Evolutionary conservation across 2,797 vertebrate species (phyloP).

Genomic region (Spinus olivaceus): DNA sequence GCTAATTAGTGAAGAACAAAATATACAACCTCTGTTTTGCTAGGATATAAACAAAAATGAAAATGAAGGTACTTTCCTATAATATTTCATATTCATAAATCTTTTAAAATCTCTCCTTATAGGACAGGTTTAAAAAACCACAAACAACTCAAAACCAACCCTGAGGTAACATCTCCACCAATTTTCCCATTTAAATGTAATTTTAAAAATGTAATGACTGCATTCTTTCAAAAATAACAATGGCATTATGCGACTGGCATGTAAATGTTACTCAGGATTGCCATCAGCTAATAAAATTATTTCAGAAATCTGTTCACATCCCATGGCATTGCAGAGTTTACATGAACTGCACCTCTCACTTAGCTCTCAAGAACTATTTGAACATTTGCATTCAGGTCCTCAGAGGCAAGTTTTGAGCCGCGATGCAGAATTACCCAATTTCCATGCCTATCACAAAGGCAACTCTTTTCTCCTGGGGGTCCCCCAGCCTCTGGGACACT

Average conservation of each 20-base stretch:
- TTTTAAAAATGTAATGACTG: conserved; percentile 52
- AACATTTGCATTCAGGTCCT: conserved; percentile 45
- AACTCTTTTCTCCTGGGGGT: not conserved
- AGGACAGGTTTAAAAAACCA: not conserved
- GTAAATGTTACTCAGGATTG: conserved; percentile 26
- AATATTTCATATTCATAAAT: not conserved
- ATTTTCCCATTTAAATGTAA: conserved; percentile 26
- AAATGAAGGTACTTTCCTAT: not conserved
- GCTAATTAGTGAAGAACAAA: conserved; percentile 21
- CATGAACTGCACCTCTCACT: conserved; percentile 46
- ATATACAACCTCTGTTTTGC: not conserved
- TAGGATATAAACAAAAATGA: not conserved
- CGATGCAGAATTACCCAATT: conserved; percentile 22
- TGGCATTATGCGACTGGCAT: conserved; percentile 38
- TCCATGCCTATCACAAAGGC: not conserved
- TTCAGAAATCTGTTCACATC: conserved; percentile 56
- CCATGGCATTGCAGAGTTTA: conserved; percentile 56
- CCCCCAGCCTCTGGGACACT: not conserved
- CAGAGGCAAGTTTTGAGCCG: not conserved
- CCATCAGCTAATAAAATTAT: conserved; percentile 22
- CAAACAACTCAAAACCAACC: not conserved
- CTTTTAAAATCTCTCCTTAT: not conserved
- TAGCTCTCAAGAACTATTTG: conserved; percentile 24
- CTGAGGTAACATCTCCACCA: not conserved
- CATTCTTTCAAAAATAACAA: conserved; percentile 49